Evolutionary conservation across 2,113 vertebrate species (phyloP).

Genomic region (Romanogobio albipinnatus): DNA sequence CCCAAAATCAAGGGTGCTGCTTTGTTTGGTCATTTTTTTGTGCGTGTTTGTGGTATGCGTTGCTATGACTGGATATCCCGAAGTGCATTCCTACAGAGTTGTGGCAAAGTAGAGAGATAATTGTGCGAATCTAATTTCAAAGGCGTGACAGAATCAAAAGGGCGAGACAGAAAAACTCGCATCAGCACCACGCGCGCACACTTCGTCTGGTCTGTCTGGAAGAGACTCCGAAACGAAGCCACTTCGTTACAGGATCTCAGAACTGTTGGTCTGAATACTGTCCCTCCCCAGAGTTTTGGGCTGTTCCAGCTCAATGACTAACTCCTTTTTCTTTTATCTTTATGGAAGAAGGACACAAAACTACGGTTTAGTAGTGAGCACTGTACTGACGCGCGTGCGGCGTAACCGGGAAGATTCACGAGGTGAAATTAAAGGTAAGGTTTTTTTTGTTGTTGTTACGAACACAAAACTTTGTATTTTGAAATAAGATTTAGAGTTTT

Average conservation of each 20-base stretch:
- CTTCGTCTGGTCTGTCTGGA: not conserved
- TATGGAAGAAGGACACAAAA: conserved; percentile 17
- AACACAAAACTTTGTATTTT: not conserved
- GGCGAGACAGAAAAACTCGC: conserved; percentile 71
- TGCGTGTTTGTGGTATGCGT: not conserved
- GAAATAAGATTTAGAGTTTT: not conserved
- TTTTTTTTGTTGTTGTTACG: not conserved
- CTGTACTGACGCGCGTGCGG: not conserved
- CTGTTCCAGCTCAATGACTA: not conserved
- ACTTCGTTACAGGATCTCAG: not conserved
- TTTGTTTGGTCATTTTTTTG: not conserved
- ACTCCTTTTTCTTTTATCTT: conserved; percentile 1
- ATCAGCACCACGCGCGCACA: conserved; percentile 73
- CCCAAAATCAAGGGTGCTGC: not conserved
- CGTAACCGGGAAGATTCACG: conserved; percentile 56
- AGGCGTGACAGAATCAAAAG: conserved; percentile 70
- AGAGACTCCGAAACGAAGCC: not conserved
- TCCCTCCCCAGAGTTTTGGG: not conserved
- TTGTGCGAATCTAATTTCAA: conserved; percentile 47
- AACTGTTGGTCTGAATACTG: not conserved
- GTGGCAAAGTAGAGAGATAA: conserved; percentile 49
- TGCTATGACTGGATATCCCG: not conserved
- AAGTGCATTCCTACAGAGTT: conserved; percentile 12
- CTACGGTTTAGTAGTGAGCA: not conserved
- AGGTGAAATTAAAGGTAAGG: conserved; percentile 68